Evolutionary conservation across 2,797 vertebrate genomes (phyloP).

Genomic region (Sciurus carolinensis): DNA sequence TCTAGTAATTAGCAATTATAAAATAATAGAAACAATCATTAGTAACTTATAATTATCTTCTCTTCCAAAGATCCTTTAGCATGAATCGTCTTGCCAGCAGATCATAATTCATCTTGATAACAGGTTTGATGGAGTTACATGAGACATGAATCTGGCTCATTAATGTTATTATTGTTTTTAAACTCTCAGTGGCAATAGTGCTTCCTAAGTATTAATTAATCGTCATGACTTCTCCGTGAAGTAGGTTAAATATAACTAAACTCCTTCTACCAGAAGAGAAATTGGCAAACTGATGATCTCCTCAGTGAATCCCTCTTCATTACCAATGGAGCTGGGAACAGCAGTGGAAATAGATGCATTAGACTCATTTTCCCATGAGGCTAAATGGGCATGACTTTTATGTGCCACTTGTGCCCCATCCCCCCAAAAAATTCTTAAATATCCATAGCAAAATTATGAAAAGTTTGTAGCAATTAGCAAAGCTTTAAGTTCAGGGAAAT

Average conservation of each 20-base stretch:
- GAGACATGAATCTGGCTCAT: constrained; percentile 76
- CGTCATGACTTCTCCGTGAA: constrained; percentile 63
- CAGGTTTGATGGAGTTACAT: constrained; percentile 80
- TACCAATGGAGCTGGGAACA: neutral
- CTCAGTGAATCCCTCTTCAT: neutral
- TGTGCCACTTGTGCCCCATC: neutral
- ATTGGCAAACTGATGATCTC: constrained; percentile 17
- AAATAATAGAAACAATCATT: constrained; percentile 80
- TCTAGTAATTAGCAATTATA: constrained; percentile 77
- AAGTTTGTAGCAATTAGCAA: neutral
- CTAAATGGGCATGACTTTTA: neutral
- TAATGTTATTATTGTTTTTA: constrained; percentile 83
- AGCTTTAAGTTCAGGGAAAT: constrained; percentile 28
- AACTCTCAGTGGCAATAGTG: constrained; percentile 63
- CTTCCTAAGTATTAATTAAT: constrained; percentile 80
- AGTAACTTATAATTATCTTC: constrained; percentile 83
- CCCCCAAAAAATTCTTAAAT: neutral
- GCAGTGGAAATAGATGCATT: neutral
- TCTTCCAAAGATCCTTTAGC: constrained; percentile 69
- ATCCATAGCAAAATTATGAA: neutral
- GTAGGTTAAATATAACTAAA: constrained; percentile 71
- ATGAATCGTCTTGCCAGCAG: constrained; percentile 71
- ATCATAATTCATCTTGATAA: constrained; percentile 81
- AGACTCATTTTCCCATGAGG: constrained; percentile 36
- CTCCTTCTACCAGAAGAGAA: constrained; percentile 48